A percentile compares a stretch with the other conserved stretches of the same genome.
Conservation (phyloP, 2,888 invertebrate genomes). For the Chouioia cunea region DNA sequence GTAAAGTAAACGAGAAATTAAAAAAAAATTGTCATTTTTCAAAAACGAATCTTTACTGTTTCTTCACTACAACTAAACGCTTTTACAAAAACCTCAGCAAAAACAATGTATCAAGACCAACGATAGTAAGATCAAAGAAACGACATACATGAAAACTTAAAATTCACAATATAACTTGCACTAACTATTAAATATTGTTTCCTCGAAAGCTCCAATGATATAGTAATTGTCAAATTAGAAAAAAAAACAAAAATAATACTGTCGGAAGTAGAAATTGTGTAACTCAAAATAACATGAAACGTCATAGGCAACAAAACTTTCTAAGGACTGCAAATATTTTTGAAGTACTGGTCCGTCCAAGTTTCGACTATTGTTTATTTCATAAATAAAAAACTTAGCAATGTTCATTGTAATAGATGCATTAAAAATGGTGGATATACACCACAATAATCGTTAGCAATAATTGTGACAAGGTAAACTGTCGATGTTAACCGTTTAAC, state of each 20-base stretch:
- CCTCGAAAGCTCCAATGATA: slow-evolving; percentile 27
- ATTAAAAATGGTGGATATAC: not conserved
- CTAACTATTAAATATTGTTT: not conserved
- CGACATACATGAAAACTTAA: slow-evolving; percentile 38
- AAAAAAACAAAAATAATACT: too few relatives aligned
- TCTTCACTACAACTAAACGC: too few relatives aligned
- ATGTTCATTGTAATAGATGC: too few relatives aligned
- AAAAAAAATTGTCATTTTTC: not conserved
- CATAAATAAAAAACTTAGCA: slow-evolving; percentile 25
- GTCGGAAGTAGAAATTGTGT: too few relatives aligned
- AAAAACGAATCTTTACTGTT: not conserved
- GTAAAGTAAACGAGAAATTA: not conserved
- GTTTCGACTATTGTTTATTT: slow-evolving; percentile 33
- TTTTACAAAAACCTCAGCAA: too few relatives aligned
- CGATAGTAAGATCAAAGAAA: slow-evolving; percentile 24
- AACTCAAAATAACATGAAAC: slow-evolving; percentile 30
- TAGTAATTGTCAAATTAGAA: slow-evolving; percentile 29
- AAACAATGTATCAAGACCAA: too few relatives aligned
- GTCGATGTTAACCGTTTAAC: not conserved
- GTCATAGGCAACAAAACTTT: slow-evolving; percentile 7
- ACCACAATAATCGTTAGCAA: not conserved
- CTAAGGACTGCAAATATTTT: slow-evolving; percentile 28
- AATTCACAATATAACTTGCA: not conserved
- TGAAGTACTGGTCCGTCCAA: slow-evolving; percentile 42
- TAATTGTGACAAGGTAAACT: slow-evolving; percentile 2